Evolutionary conservation across 92 coral and sea anemone genomes (phyloP), one percentile per base, ranked within the genome.

Genomic region (Plumapathes pennacea): DNA sequence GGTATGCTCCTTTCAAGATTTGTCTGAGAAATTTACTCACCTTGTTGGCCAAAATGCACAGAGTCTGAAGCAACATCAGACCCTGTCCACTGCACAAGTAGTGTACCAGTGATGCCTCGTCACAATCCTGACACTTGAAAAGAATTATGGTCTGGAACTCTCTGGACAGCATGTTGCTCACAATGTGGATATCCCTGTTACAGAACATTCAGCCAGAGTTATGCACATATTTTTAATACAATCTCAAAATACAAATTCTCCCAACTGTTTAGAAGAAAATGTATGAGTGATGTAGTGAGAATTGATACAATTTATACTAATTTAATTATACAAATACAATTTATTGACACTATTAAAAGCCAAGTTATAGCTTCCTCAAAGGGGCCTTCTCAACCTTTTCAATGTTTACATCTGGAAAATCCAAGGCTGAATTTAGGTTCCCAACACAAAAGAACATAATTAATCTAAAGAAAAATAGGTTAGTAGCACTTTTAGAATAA

Each of bases 111-210:
- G 73, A 54, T 47, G 42, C 18, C 15, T 66, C 73, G 22, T 23
- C 38, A 29, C 50, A 60, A 50, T 66, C 73, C 13, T 53, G 38
- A 77, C 96, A 87, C 60, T 65, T 69, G 9, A 78, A 56, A 34
- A 87, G 61, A 21, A 87, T 77, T 23, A 72, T 43, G 25, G 83
- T 69, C 70, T 87, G 96, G 48, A 87, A 87, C 62, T 87, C 96
- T 44, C 96, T 75, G 28, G 89, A 83, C 62, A 87, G 34, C 80
- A 87, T 76, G 62, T 87, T 87, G 57, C 96, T 83, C 0, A 83
- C 72, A 51, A 89, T 87, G 29, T 82, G 83, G 34, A 87, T 72
- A 48, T 87, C 90, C 54, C 96, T 81, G 37, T 2, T 30, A n/a
- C 24, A n/a, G 26, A n/a, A n/a, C n/a, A n/a, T n/a, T n/a, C n/a